These are phyloP conservation scores for Peromyscus leucopus DNA, from an alignment of 2,113 vertebrate genomes.

Conservation along the genomic window DNA sequence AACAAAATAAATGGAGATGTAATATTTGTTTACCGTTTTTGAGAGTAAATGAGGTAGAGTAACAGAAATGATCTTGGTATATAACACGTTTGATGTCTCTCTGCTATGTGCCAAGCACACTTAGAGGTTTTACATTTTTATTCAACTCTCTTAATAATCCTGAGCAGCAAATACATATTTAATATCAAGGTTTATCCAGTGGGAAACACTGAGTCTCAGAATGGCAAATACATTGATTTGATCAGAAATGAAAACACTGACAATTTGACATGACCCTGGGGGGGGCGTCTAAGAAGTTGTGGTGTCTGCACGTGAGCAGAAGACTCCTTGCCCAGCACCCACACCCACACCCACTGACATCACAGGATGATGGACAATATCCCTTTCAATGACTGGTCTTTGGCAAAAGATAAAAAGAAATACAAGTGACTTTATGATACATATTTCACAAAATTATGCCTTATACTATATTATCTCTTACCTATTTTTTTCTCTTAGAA, in stretches of 20 bases:
- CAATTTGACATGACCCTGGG: background rate
- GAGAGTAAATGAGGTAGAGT: background rate
- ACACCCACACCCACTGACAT: background rate
- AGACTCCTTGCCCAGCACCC: background rate
- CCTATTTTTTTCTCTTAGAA: background rate
- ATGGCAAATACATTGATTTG: background rate
- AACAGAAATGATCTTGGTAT: background rate
- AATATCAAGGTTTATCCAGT: constrained; percentile 40
- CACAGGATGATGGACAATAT: background rate
- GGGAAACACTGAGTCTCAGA: background rate
- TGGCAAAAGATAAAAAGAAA: background rate
- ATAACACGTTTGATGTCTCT: background rate
- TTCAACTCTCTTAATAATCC: background rate
- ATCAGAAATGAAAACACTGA: background rate
- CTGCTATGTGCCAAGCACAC: background rate
- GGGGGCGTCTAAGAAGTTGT: background rate
- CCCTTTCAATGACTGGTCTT: background rate
- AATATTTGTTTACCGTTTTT: background rate
- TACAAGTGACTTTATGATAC: background rate
- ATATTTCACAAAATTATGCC: background rate
- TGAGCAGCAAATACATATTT: background rate
- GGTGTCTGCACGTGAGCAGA: background rate
- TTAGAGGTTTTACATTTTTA: background rate
- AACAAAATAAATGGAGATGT: background rate
- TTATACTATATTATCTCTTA: background rate